A percentile compares a stretch with the other conserved stretches of the same genome.
Evolutionary conservation across 2,113 vertebrate genomes (phyloP).

Genomic region (Pygoscelis antarcticus): DNA sequence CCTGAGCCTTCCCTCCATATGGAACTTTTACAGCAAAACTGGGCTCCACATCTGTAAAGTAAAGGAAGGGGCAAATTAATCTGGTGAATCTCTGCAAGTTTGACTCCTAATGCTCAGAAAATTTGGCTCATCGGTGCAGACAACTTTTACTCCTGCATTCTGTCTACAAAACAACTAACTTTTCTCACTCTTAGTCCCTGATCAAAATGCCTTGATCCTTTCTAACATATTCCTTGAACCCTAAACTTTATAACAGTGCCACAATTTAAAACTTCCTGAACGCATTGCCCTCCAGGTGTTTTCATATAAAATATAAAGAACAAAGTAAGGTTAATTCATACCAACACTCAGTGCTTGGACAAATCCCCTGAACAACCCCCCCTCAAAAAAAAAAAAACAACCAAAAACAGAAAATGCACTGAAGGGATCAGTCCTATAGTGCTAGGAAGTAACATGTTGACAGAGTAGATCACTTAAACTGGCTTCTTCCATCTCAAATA

Average conservation of each 20-base stretch:
- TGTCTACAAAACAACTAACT: background rate
- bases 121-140: background rate
- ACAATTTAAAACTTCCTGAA: background rate
- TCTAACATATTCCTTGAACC: background rate
- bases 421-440: background rate
- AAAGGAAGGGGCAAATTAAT: background rate
- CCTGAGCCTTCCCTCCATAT: background rate
- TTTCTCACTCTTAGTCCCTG: background rate
- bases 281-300: background rate
- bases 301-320: background rate
- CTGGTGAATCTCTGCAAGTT: background rate
- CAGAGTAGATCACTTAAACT: background rate
- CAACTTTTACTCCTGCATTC: background rate
- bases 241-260: background rate
- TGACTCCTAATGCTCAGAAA: background rate
- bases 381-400: background rate
- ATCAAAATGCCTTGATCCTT: background rate
- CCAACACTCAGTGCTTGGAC: background rate
- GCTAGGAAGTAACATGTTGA: background rate
- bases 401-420: background rate
- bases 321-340: background rate
- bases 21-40: background rate
- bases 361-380: background rate
- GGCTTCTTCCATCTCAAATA: background rate
- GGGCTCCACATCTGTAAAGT: background rate